phyloP scores from a whole-genome alignment of 1,140 invertebrate genomes.

The Achatina immaculata region DNA sequence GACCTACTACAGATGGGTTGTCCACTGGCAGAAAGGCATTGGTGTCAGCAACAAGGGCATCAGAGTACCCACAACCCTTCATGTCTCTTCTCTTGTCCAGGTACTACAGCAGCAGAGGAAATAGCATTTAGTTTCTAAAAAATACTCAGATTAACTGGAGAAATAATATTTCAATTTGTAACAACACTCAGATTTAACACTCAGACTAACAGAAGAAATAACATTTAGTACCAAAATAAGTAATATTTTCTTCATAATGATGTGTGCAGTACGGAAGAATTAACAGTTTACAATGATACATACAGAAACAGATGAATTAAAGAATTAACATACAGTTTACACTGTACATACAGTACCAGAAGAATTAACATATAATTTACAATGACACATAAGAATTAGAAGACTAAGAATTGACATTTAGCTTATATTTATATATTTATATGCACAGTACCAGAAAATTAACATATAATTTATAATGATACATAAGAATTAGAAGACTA shows the following conservation, averaged over 20 bases:
- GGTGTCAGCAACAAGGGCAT: conserved; percentile 26
- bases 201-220: neutral
- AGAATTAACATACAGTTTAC: too few relatives aligned
- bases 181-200: neutral
- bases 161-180: neutral
- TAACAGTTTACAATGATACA: neutral
- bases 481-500: too few relatives aligned
- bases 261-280: neutral
- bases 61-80: conserved; percentile 33
- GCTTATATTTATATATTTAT: too few relatives aligned
- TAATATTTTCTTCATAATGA: neutral
- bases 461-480: too few relatives aligned
- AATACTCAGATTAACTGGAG: neutral
- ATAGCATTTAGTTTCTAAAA: too few relatives aligned
- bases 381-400: too few relatives aligned
- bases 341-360: too few relatives aligned
- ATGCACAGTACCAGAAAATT: too few relatives aligned
- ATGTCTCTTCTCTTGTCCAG: conserved; percentile 28
- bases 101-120: too few relatives aligned
- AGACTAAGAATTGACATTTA: too few relatives aligned
- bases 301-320: too few relatives aligned
- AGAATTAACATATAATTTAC: too few relatives aligned
- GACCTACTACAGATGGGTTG: conserved; percentile 14
- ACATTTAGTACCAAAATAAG: neutral
- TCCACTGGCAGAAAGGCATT: conserved; percentile 34